Percentiles rank a stretch among this genome's conserved stretches.
phyloP scores from a whole-genome alignment of 53 echinoderm and acorn worm genomes.

The Crossaster papposus region DNA sequence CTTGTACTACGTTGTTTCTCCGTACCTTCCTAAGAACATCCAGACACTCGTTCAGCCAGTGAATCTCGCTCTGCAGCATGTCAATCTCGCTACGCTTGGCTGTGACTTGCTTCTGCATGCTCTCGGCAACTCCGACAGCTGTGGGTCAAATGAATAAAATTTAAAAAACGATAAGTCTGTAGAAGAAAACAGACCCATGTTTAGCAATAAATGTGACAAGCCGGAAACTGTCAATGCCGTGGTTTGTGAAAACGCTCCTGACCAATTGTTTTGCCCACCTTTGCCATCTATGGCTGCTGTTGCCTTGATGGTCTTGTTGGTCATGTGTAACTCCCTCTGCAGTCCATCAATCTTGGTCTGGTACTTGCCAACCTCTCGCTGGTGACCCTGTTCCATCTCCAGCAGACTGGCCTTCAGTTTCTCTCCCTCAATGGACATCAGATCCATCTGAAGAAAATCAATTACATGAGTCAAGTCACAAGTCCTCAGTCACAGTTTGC shows the following conservation, averaged over 20 bases:
- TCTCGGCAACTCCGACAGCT: constrained; percentile 86
- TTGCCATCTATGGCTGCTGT: constrained; percentile 69
- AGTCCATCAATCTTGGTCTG: constrained; percentile 66
- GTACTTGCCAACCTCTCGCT: constrained; percentile 54
- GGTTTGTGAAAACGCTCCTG: too few relatives aligned
- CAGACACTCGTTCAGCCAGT: constrained; percentile 77
- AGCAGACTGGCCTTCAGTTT: constrained; percentile 30
- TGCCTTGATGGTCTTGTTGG: constrained; percentile 69
- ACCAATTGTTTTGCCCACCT: constrained; percentile 39
- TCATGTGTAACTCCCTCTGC: constrained; percentile 71
- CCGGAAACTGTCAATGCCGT: too few relatives aligned
- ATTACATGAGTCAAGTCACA: neutral
- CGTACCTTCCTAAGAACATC: constrained; percentile 69
- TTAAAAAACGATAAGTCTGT: too few relatives aligned
- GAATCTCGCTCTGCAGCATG: constrained; percentile 71
- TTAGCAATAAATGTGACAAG: too few relatives aligned
- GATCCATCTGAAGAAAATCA: constrained; percentile 44
- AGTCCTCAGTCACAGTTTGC: neutral
- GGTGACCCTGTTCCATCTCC: constrained; percentile 45
- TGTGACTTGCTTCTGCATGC: constrained; percentile 74
- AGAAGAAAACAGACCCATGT: too few relatives aligned
- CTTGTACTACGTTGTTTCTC: neutral
- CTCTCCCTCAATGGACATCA: constrained; percentile 64
- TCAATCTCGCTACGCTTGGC: constrained; percentile 79
- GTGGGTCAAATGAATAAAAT: neutral